Conservation (phyloP, 2,797 vertebrate species). For the Acrossocheilus wenchowensis region DNA sequence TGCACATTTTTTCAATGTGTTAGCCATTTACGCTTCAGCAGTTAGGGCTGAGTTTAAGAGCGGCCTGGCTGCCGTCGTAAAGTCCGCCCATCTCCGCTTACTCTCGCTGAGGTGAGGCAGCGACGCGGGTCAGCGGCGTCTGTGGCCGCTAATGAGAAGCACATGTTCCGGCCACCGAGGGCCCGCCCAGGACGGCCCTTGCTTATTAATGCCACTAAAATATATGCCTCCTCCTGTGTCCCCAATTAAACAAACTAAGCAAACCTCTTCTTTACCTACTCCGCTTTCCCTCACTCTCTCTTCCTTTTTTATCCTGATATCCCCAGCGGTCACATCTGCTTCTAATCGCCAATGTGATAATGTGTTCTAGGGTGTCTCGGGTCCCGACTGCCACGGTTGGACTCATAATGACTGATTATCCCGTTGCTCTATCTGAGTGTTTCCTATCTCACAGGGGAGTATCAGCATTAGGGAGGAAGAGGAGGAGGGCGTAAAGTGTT, state of each 20-base stretch:
- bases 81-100: slow-evolving; percentile 15
- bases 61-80: slow-evolving; percentile 15
- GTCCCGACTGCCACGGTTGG: slow-evolving; percentile 28
- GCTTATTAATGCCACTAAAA: slow-evolving; percentile 88
- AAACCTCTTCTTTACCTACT: slow-evolving; percentile 24
- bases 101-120: slow-evolving; percentile 73
- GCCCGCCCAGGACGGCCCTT: slow-evolving; percentile 73
- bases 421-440: slow-evolving; percentile 43
- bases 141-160: slow-evolving; percentile 81
- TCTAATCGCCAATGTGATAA: slow-evolving; percentile 83
- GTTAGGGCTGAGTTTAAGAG: slow-evolving; percentile 37
- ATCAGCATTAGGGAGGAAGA: slow-evolving; percentile 21
- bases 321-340: slow-evolving; percentile 79
- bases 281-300: slow-evolving; percentile 6
- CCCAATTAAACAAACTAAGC: slow-evolving; percentile 79
- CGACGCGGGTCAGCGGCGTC: slow-evolving; percentile 81
- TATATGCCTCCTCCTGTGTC: slow-evolving; percentile 87
- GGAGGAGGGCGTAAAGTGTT: slow-evolving; percentile 23
- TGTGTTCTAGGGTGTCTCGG: slow-evolving; percentile 68
- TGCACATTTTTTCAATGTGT: slow-evolving; percentile 10
- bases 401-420: slow-evolving; percentile 52
- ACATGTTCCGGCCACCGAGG: slow-evolving; percentile 77
- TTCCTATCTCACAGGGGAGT: slow-evolving; percentile 39
- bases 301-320: background rate
- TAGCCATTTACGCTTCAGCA: slow-evolving; percentile 31